phyloP scores from a whole-genome alignment of 2,888 invertebrate species.

The Athetis lepigone region DNA sequence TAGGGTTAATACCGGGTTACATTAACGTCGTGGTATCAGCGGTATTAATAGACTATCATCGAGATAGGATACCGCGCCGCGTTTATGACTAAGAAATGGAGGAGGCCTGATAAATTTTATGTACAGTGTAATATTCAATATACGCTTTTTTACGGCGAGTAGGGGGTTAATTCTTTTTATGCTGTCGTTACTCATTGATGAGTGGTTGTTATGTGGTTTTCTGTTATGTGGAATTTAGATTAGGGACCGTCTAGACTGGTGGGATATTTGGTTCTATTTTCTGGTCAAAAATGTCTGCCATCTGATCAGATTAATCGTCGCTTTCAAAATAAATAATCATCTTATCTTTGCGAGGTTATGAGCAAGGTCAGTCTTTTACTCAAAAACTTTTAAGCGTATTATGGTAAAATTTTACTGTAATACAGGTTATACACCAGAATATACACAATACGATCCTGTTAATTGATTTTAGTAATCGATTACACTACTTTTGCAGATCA shows the following conservation, averaged over 20 bases:
- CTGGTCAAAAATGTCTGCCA: not conserved
- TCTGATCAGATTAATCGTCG: not conserved
- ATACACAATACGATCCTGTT: no score
- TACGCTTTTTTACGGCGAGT: conserved; percentile 66
- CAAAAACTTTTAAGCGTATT: no score
- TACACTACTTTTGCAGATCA: not conserved
- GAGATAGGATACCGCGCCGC: conserved; percentile 73
- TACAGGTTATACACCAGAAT: no score
- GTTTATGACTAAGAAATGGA: conserved; percentile 70
- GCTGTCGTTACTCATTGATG: conserved; percentile 51
- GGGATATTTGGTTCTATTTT: not conserved
- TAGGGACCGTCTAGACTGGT: conserved; percentile 9
- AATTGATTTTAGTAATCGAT: not conserved
- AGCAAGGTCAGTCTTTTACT: no score
- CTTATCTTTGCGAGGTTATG: no score
- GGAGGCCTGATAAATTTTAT: conserved; percentile 68
- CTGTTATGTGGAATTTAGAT: conserved; percentile 22
- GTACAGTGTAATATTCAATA: conserved; percentile 62
- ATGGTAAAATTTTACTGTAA: no score
- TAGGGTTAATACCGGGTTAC: conserved; percentile 77
- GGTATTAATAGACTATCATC: conserved; percentile 87
- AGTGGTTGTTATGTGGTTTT: conserved; percentile 32
- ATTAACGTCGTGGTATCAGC: conserved; percentile 82
- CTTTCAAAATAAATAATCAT: no score
- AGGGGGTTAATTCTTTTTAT: conserved; percentile 63